Evolutionary conservation across 2,113 vertebrate genomes (phyloP).

Genomic region (Trematocara marginatum): DNA sequence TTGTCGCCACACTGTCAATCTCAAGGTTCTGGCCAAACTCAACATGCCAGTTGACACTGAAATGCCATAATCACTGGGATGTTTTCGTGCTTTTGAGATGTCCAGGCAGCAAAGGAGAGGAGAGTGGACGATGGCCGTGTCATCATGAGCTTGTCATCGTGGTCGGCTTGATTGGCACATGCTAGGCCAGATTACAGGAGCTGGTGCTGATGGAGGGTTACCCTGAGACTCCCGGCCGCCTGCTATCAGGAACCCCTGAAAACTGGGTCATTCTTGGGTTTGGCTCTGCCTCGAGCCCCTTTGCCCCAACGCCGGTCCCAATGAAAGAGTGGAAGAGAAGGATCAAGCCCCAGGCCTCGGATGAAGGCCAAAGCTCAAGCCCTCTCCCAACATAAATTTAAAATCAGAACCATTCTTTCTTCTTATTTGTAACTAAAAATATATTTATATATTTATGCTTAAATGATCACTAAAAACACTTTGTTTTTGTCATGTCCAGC

Average conservation of each 20-base stretch:
- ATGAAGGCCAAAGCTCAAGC: conserved; percentile 2
- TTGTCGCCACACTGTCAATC: conserved; percentile 58
- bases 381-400: background rate
- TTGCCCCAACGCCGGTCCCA: conserved; percentile 25
- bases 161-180: conserved; percentile 64
- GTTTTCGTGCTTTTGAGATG: conserved; percentile 55
- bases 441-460: background rate
- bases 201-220: conserved; percentile 59
- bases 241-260: conserved; percentile 43
- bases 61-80: conserved; percentile 66
- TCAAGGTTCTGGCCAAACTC: conserved; percentile 33
- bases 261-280: conserved; percentile 62
- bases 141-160: conserved; percentile 60
- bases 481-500: background rate
- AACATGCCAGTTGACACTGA: conserved; percentile 68
- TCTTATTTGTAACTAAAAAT: background rate
- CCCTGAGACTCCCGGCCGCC: conserved; percentile 37
- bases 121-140: conserved; percentile 50
- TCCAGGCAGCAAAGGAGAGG: conserved; percentile 43
- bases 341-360: conserved; percentile 35
- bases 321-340: conserved; percentile 14
- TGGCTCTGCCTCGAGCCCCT: conserved; percentile 29
- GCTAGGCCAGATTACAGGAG: conserved; percentile 59
- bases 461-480: background rate
- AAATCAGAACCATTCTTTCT: background rate